phyloP scores from a whole-genome alignment of 2,888 invertebrate genomes.

The Lepidochitona cinerea region DNA sequence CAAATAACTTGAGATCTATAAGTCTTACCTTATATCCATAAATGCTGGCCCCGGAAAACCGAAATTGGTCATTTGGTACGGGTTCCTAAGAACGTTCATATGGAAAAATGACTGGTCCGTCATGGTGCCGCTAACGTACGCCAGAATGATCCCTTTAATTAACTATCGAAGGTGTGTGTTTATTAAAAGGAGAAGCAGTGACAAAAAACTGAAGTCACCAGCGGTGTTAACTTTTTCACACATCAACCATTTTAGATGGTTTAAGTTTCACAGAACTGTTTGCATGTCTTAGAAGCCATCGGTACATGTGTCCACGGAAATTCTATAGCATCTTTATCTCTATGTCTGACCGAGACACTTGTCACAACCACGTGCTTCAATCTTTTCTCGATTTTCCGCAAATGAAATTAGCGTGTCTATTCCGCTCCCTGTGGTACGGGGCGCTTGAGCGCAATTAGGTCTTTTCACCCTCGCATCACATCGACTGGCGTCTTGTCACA shows the following conservation, averaged over 20 bases:
- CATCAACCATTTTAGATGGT: no score
- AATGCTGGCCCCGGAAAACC: constrained; percentile 2
- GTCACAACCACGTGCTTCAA: not conserved
- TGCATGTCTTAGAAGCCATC: no score
- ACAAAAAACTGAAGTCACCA: no score
- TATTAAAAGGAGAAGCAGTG: no score
- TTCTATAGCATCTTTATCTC: not conserved
- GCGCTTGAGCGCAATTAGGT: no score
- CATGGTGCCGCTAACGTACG: not conserved
- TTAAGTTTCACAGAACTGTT: no score
- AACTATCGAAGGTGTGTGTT: no score
- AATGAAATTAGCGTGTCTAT: constrained; percentile 4
- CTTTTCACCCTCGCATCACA: no score
- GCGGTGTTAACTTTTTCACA: no score
- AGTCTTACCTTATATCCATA: constrained; percentile 6
- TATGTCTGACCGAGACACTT: not conserved
- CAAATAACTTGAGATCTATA: no score
- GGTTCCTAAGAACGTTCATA: not conserved
- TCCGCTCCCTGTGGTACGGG: not conserved
- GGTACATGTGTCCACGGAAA: not conserved
- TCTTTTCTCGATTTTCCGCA: not conserved
- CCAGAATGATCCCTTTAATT: not conserved
- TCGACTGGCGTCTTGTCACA: no score
- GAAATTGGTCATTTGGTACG: constrained; percentile 8
- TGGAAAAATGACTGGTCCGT: constrained; percentile 2